Percentiles rank a stretch among this genome's conserved stretches.
Evolutionary conservation across 1,140 invertebrate species (phyloP).

Genomic region (Dreissena rostriformis): DNA sequence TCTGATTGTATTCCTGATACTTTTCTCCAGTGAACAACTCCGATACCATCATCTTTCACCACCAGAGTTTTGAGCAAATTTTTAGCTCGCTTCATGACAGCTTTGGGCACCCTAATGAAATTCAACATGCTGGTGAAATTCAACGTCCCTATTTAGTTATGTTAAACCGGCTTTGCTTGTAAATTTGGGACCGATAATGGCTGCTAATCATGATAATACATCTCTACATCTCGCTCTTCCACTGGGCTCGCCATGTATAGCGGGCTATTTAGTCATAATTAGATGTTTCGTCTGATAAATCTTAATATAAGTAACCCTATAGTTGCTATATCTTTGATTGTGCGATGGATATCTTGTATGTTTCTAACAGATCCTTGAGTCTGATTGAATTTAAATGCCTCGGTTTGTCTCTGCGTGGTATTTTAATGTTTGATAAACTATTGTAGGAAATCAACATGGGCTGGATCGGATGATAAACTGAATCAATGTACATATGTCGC

Average conservation of each 20-base stretch:
- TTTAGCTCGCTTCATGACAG: no score
- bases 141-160: no score
- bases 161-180: no score
- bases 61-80: not conserved
- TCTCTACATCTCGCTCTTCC: constrained; percentile 29
- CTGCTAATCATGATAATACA: constrained; percentile 49
- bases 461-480: no score
- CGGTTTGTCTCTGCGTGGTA: not conserved
- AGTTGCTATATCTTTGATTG: constrained; percentile 18
- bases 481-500: no score
- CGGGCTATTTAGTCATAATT: constrained; percentile 56
- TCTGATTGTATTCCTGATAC: constrained; percentile 42
- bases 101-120: no score
- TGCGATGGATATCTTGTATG: constrained; percentile 33
- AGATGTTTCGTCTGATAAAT: constrained; percentile 36
- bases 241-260: constrained; percentile 34
- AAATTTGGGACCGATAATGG: constrained; percentile 14
- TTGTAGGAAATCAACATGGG: no score
- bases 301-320: constrained; percentile 36
- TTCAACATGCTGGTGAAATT: no score
- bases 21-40: constrained; percentile 31
- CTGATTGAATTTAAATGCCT: constrained; percentile 42
- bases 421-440: no score
- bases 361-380: constrained; percentile 28
- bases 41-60: constrained; percentile 13